Percentiles rank a stretch among this genome's conserved stretches.
Conservation (phyloP, 2,888 invertebrate genomes). For the Mystacides longicornis region DNA sequence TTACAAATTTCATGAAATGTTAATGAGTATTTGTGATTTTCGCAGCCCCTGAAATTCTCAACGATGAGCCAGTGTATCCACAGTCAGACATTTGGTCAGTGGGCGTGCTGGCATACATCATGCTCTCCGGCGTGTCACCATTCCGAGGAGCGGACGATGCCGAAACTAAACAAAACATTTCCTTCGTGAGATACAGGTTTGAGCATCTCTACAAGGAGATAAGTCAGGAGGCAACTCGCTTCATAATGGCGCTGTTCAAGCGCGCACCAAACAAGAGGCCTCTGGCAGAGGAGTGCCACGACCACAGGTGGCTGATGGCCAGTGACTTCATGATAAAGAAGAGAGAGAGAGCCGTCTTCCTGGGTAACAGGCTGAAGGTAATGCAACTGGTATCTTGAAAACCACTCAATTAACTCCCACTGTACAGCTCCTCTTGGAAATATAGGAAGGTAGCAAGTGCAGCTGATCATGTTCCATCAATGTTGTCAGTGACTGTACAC, state of each 20-base stretch:
- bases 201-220: slow-evolving; percentile 92
- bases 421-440: too few species aligned
- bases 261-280: slow-evolving; percentile 93
- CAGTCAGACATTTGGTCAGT: slow-evolving; percentile 96
- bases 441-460: too few species aligned
- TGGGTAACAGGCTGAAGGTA: slow-evolving; percentile 75
- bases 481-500: too few species aligned
- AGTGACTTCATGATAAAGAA: slow-evolving; percentile 91
- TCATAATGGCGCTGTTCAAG: slow-evolving; percentile 94
- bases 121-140: slow-evolving; percentile 88
- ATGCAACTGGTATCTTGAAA: too few species aligned
- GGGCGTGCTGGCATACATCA: slow-evolving; percentile 83
- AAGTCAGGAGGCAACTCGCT: slow-evolving; percentile 86
- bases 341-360: slow-evolving; percentile 79
- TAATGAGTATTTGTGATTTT: slow-evolving; percentile 17
- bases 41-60: slow-evolving; percentile 80
- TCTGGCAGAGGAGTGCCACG: slow-evolving; percentile 87
- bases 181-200: slow-evolving; percentile 86
- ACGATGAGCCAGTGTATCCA: slow-evolving; percentile 79
- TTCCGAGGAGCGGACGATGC: slow-evolving; percentile 76
- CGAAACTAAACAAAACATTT: slow-evolving; percentile 87
- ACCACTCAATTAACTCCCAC: too few species aligned
- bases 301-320: slow-evolving; percentile 91
- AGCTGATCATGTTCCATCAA: too few species aligned
- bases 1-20: background rate